Evolutionary conservation across 2,113 vertebrate genomes (phyloP), one percentile per base, ranked within the genome.

Genomic region (Onychostruthus taczanowskii): DNA sequence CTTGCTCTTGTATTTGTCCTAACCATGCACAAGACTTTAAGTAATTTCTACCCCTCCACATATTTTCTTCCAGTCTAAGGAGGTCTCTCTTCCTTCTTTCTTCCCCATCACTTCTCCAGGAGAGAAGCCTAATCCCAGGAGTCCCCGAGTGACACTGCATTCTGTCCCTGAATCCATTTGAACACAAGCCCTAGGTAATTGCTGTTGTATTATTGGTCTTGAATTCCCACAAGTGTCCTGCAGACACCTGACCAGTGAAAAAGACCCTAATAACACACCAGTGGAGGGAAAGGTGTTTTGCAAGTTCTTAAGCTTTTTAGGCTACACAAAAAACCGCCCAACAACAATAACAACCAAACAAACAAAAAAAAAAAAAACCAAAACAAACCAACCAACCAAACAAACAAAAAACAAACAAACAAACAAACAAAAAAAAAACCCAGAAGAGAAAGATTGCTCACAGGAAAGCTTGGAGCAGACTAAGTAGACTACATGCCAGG

Each of bases 261-360:
- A 79, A 74, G 24, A 2, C 2, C 6, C 8, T 53, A 52, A 43
- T 39, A 74, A 61, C 16, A 20, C 0, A 8, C 4, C 1, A 1
- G 26, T 5, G 10, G 39, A 59, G 8, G 21, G 24, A 77, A 84
- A 81, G 43, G 18, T 22, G 15, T 41, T 82, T 46, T 4, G 7
- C 50, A 81, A 66, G 8, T 46, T 84, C 31, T 82, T 62, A 28
- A 67, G 27, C 6, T 35, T 79, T 72, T 87, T 55, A 68, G 33
- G 20, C 44, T 81, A 21, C 22, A 67, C 39, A 3, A 55, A 13
- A 56, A n/a, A 21, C 31, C 16, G 7, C 17, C 43, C 44, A 66
- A 64, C 14, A 43, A 20, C 16, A 62, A 62, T 9, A 8, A 41
- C 44, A 44, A 44, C 43, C 19, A 64, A 31, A 14, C 10, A 28